A percentile compares a stretch with the other conserved stretches of the same genome.
These are phyloP conservation scores for Cryptoblepharus egeriae DNA, from an alignment of 2,797 vertebrate species.

Conservation along the genomic window DNA sequence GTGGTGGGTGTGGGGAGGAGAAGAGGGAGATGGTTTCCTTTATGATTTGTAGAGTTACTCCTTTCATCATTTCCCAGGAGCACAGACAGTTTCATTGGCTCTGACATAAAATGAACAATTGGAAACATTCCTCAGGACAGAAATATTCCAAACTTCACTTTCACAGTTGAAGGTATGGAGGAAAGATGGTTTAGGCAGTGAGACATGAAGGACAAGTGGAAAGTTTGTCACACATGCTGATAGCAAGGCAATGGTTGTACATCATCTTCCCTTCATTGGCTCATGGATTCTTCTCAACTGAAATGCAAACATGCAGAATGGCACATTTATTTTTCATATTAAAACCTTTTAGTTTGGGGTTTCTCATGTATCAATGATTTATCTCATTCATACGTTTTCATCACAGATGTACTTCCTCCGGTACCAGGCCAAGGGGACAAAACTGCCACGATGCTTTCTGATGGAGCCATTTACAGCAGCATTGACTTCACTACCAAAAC, in stretches of 20 bases:
- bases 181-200: constrained; percentile 83
- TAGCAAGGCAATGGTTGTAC: constrained; percentile 84
- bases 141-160: constrained; percentile 79
- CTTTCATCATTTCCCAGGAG: constrained; percentile 61
- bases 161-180: constrained; percentile 65
- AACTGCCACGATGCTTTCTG: constrained; percentile 94
- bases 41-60: constrained; percentile 57
- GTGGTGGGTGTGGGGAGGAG: constrained; percentile 34
- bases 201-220: constrained; percentile 90
- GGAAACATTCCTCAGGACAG: constrained; percentile 74
- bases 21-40: constrained; percentile 40
- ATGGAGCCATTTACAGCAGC: constrained; percentile 99
- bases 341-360: constrained; percentile 57
- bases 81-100: constrained; percentile 59
- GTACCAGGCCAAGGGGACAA: constrained; percentile 92
- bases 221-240: constrained; percentile 87
- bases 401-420: constrained; percentile 87
- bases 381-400: constrained; percentile 69
- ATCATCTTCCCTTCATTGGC: constrained; percentile 93
- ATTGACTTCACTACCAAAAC: constrained; percentile 98
- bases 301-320: constrained; percentile 77
- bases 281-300: constrained; percentile 79
- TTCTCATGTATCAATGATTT: constrained; percentile 71
- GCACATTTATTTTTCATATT: constrained; percentile 79
- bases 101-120: constrained; percentile 74